phyloP scores from a whole-genome alignment of 2,888 invertebrate species.

The Romanomermis culicivorax region DNA sequence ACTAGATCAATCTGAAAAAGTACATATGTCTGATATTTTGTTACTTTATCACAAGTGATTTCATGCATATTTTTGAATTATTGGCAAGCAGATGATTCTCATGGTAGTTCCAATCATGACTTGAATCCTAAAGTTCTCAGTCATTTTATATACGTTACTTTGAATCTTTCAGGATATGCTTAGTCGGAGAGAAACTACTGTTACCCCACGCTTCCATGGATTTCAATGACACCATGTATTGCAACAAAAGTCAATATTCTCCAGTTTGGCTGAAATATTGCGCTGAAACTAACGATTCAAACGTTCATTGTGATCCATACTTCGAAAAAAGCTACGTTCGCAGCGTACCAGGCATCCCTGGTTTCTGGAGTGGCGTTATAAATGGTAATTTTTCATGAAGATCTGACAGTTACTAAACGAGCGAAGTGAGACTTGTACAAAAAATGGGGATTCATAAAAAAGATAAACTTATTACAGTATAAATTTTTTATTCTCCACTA shows the following conservation, averaged over 20 bases:
- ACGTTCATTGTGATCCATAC: background rate
- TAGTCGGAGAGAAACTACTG: conserved; percentile 66
- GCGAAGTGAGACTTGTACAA: too few relatives aligned
- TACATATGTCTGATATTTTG: too few relatives aligned
- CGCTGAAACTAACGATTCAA: background rate
- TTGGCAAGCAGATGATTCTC: too few relatives aligned
- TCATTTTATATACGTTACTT: too few relatives aligned
- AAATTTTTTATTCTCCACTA: too few relatives aligned
- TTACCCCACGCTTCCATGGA: conserved; percentile 16
- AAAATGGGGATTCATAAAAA: too few relatives aligned
- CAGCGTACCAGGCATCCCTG: conserved; percentile 61
- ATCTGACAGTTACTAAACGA: background rate
- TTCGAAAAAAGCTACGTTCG: conserved; percentile 17
- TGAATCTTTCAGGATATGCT: conserved; percentile 73
- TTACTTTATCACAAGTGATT: too few relatives aligned
- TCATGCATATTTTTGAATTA: too few relatives aligned
- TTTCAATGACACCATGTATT: conserved; percentile 12
- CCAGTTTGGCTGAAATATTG: conserved; percentile 3
- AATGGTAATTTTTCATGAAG: conserved; percentile 40
- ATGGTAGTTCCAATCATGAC: too few relatives aligned
- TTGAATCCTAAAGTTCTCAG: too few relatives aligned
- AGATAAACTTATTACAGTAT: too few relatives aligned
- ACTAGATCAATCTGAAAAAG: too few relatives aligned
- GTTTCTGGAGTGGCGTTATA: conserved; percentile 71
- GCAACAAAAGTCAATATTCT: conserved; percentile 28